phyloP scores from a whole-genome alignment of 2,888 invertebrate genomes.

The Saturnia pavonia region DNA sequence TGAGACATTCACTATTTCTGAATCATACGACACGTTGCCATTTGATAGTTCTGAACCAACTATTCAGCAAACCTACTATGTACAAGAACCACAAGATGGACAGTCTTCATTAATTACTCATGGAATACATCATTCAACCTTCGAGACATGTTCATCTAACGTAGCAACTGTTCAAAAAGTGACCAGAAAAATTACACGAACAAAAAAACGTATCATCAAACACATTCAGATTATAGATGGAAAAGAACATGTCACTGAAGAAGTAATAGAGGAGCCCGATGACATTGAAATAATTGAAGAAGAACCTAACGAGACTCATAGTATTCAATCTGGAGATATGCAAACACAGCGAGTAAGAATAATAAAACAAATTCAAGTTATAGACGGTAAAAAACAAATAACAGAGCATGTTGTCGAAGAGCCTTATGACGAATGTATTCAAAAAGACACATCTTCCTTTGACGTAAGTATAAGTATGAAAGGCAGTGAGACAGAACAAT shows the following conservation, averaged over 20 bases:
- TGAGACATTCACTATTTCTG: slow-evolving; percentile 35
- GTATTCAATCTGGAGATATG: slow-evolving; percentile 53
- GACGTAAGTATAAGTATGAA: slow-evolving; percentile 35
- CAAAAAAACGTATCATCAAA: slow-evolving; percentile 87
- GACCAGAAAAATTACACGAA: slow-evolving; percentile 87
- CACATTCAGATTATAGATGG: slow-evolving; percentile 90
- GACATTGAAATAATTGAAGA: slow-evolving; percentile 88
- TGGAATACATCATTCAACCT: slow-evolving; percentile 49
- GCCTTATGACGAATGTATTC: slow-evolving; percentile 77
- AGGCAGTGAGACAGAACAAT: slow-evolving; percentile 37
- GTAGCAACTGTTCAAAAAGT: slow-evolving; percentile 88
- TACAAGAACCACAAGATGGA: slow-evolving; percentile 53
- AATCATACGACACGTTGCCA: slow-evolving; percentile 41
- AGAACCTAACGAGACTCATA: slow-evolving; percentile 64
- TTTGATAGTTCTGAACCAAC: slow-evolving; percentile 29
- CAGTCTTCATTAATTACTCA: slow-evolving; percentile 37
- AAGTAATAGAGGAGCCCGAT: slow-evolving; percentile 92
- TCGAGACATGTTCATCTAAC: slow-evolving; percentile 52
- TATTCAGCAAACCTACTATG: slow-evolving; percentile 40
- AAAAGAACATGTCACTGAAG: slow-evolving; percentile 91
- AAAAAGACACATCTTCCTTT: slow-evolving; percentile 21
- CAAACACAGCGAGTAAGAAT: slow-evolving; percentile 78
- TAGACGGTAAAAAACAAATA: slow-evolving; percentile 90
- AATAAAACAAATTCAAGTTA: slow-evolving; percentile 86
- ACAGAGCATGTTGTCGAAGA: slow-evolving; percentile 91